A percentile compares a stretch with the other conserved stretches of the same genome.
phyloP scores from a whole-genome alignment of 2,113 vertebrate genomes.

The Thinocorus orbignyianus region DNA sequence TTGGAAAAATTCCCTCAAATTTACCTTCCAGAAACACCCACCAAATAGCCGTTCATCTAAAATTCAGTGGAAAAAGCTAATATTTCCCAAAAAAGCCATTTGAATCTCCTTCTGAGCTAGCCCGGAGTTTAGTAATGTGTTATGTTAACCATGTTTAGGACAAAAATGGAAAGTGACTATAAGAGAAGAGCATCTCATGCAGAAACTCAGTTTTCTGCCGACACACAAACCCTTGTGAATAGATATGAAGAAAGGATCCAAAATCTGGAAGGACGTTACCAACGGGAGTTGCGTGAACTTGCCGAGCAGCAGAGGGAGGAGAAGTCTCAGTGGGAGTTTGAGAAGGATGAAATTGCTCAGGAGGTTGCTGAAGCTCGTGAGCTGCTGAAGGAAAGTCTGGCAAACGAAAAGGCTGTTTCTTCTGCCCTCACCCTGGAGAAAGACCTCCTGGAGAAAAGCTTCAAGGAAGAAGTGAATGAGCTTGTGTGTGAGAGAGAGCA shows the following conservation, averaged over 20 bases:
- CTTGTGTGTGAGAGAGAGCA: conserved; percentile 73
- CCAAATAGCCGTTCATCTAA: not conserved
- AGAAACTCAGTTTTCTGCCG: conserved; percentile 80
- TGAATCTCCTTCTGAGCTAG: conserved; percentile 15
- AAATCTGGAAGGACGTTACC: conserved; percentile 76
- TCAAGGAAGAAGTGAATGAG: conserved; percentile 72
- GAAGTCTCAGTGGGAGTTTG: conserved; percentile 81
- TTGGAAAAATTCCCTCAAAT: not conserved
- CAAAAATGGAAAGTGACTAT: conserved; percentile 84
- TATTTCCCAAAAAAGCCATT: not conserved
- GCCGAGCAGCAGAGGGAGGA: conserved; percentile 72
- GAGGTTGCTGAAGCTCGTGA: conserved; percentile 67
- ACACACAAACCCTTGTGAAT: conserved; percentile 75
- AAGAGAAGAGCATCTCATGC: conserved; percentile 80
- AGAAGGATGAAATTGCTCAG: conserved; percentile 75
- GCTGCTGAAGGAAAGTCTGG: conserved; percentile 64
- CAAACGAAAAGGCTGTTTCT: conserved; percentile 60
- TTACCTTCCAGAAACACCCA: not conserved
- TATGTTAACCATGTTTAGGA: conserved; percentile 86
- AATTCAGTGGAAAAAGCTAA: not conserved
- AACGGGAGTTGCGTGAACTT: conserved; percentile 74
- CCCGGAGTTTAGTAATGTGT: conserved; percentile 67
- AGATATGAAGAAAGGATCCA: conserved; percentile 75
- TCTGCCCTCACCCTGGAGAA: conserved; percentile 70
- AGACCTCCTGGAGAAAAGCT: conserved; percentile 72